These are phyloP conservation scores for Osmerus eperlanus DNA, from an alignment of 2,113 vertebrate species.

Conservation along the genomic window DNA sequence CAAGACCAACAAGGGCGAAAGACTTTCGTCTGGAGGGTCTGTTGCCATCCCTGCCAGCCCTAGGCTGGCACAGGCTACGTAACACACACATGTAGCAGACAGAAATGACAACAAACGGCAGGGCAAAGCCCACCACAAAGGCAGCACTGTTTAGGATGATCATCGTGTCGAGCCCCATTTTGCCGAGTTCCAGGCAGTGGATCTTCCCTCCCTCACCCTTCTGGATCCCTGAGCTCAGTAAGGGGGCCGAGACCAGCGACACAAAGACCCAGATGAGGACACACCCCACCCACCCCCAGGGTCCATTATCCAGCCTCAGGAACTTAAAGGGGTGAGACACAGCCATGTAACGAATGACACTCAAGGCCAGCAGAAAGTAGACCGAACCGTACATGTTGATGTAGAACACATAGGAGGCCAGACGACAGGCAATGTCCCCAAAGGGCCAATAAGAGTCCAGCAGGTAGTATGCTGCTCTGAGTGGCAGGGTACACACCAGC, in stretches of 20 bases:
- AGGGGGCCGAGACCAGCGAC: constrained; percentile 41
- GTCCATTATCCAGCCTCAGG: constrained; percentile 40
- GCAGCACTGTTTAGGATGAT: constrained; percentile 61
- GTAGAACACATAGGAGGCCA: constrained; percentile 71
- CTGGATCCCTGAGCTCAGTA: constrained; percentile 31
- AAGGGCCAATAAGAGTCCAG: constrained; percentile 61
- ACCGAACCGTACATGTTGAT: constrained; percentile 80
- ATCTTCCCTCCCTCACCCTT: rapidly evolving
- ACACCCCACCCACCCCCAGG: constrained; percentile 50
- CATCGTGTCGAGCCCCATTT: constrained; percentile 21
- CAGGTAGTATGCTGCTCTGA: constrained; percentile 66
- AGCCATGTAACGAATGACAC: constrained; percentile 70
- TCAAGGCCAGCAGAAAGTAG: constrained; percentile 72
- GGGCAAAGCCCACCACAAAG: constrained; percentile 59
- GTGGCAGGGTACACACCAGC: constrained; percentile 69
- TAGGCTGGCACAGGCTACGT: constrained; percentile 48
- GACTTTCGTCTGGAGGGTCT: constrained; percentile 62
- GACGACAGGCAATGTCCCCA: constrained; percentile 59
- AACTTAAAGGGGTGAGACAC: constrained; percentile 58
- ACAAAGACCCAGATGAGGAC: constrained; percentile 62
- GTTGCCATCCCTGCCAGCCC: constrained; percentile 3
- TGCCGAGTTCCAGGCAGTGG: constrained; percentile 64
- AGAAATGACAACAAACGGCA: constrained; percentile 63
- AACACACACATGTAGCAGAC: constrained; percentile 69
- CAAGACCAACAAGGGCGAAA: constrained; percentile 62